Base-by-base conservation (phyloP, 2,797 vertebrate species). In the Spinus olivaceus region DNA sequence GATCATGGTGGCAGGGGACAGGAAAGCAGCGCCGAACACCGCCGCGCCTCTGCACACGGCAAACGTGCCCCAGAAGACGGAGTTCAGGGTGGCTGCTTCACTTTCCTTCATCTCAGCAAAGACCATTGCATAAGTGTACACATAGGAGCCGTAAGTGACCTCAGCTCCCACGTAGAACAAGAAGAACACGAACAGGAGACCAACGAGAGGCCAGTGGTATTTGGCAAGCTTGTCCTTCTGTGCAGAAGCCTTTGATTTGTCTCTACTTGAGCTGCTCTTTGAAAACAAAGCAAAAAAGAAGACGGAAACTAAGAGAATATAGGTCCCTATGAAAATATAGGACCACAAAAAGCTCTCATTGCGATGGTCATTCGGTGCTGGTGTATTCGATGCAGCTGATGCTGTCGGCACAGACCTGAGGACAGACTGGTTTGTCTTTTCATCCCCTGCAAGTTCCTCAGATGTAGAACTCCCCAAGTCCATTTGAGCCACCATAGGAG, bases 101-200 rank as follows among this genome's bases (percentile, higher is more conserved):
- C 82, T 81, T 66, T 97, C 90, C 3, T 90, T 84, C 99, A 99
- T 98, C 23, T 59, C 51, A 1, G 80, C 97, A 2, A 98, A 98
- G 50, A 97, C 97, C 77, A 97, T 98, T 9, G 98, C 98, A 0
- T 98, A 99, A 27, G 98, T 99, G 72, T 98, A 99, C 42, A 99
- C 95, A 4, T 99, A 99, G 30, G 99, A 99, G 88, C 99, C 99
- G 0, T 99, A 99, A 0, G 99, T 98, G 8, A 99, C 98, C 97
- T 99, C 99, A 0, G 99, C 98, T 8, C 99, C 99, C 5, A 99
- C 99, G 0, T 99, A 99, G 61, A 97, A 98, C 13, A 99, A 98
- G 97, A 99, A 99, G 97, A 99, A 99, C 14, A 98, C 1, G 10
- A 98, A 99, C 28, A 99, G 98, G 66, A 99, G 97, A 24, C 88